Base-by-base conservation (phyloP, 2,797 vertebrate genomes). In the Forpus xanthops region DNA sequence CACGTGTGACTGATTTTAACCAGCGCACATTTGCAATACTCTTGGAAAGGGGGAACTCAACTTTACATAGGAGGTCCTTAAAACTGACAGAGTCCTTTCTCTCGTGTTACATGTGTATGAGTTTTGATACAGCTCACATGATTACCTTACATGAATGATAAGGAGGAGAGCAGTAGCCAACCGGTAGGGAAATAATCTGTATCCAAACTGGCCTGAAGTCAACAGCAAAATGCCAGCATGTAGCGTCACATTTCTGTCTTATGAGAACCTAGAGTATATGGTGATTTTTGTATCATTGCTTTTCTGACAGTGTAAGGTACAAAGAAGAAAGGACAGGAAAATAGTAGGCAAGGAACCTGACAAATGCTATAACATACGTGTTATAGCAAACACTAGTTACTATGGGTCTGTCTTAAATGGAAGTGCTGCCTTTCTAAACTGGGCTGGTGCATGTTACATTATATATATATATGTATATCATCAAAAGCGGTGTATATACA, bases 101-200 rank as follows among this genome's bases (percentile, higher is more conserved):
- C 30, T n/a, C 10, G 0, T 4, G 9, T 39, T n/a, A 18, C 5
- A 3, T 0, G 0, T 2, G 52, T 7, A 6, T 2, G 8, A 66
- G 27, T 70, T 27, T 6, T 4, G 9, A 1, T 5, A 10, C 17
- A 72, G 70, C 76, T 77, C 47, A 3, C 0, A 1, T 12, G 6
- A 45, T 31, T 3, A n/a, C 44, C 11, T 17, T 5, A 16, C 5
- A 2, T 2, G 4, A 24, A 18, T 1, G 30, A 33, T 31, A 30
- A 4, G 9, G 0, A 12, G 41, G 35, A 53, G 19, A 47, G 1
- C 50, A 74, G 47, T 9, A 82, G 44, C 47, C 52, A 50, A 25
- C 12, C 12, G 11, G 7, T 1, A 1, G 21, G 33, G 55, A 71
- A 35, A n/a, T 5, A 12, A 42, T 3, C 14, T 35, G 24, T 8